Evolutionary conservation across 2,797 vertebrate genomes (phyloP), one percentile per base, ranked within the genome.

Genomic region (Babyrousa celebensis): DNA sequence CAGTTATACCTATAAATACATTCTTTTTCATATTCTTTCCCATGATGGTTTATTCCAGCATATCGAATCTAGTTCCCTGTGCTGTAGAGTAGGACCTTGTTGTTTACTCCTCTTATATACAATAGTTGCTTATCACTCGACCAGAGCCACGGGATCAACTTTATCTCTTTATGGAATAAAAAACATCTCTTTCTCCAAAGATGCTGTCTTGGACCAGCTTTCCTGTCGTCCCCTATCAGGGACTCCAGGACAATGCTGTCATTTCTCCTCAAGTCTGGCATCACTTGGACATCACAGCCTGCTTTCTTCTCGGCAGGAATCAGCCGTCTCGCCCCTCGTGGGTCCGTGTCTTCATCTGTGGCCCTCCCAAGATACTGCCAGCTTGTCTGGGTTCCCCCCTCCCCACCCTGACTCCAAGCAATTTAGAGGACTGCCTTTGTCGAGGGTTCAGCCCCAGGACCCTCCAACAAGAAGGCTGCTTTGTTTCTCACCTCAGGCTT

Each of bases 311-410:
- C 21, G n/a, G 32, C 54, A 56, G 43, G 63, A 72, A 70, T 36
- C 16, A 20, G 29, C 3, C 4, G 27, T 32, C 18, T 71, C 4
- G 0, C 15, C 40, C 23, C 21, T n/a, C 0, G 1, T 60, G 58
- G 21, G 7, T 12, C 67, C 23, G 27, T 71, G 5, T 43, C 72
- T 48, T 92, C 74, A 63, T 77, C 25, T 27, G 2, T 15, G 52
- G 14, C 4, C 52, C 23, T 14, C 11, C n/a, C 36, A 25, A 20
- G 27, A 54, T 5, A 32, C 71, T 14, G 85, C 21, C 25, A 83
- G 36, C 43, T 85, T 20, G 5, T 65, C 32, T 20, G 63, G 36
- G 20, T 12, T 18, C 21, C 36, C 12, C 9, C 17, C 17, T 5
- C 8, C 6, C 43, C 18, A 62, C 7, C 23, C 56, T 62, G 32